A percentile compares a stretch with the other conserved stretches of the same genome.
These are phyloP conservation scores for Premnoplex brunnescens DNA, from an alignment of 2,797 vertebrate genomes.

Conservation along the genomic window DNA sequence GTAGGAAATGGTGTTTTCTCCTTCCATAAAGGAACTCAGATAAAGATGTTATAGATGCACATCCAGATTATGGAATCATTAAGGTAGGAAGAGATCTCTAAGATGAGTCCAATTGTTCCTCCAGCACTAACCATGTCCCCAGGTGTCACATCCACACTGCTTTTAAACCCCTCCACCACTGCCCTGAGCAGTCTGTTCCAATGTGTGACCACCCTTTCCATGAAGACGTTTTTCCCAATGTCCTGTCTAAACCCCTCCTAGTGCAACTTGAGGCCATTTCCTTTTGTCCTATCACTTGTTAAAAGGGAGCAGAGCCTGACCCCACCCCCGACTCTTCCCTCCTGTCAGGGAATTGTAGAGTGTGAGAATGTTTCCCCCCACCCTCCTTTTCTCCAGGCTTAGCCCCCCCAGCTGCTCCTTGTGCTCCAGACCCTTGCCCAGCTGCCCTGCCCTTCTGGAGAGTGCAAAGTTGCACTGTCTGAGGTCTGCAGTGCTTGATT, in stretches of 20 bases:
- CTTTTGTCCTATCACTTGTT: fast-evolving
- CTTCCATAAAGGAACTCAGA: neutral
- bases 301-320: fast-evolving
- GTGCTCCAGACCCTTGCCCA: neutral
- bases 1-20: neutral
- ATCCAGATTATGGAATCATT: neutral
- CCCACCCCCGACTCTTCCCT: fast-evolving
- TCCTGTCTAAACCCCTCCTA: neutral
- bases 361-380: neutral
- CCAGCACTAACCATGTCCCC: neutral
- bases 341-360: neutral
- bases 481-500: neutral
- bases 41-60: neutral
- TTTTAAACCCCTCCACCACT: neutral
- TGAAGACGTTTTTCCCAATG: neutral
- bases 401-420: neutral
- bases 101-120: neutral
- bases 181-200: neutral
- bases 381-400: neutral
- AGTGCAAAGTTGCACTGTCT: fast-evolving
- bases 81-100: neutral
- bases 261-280: fast-evolving
- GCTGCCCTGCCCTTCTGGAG: neutral
- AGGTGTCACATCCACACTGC: fast-evolving
- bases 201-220: neutral